Evolutionary conservation across 2,888 invertebrate species (phyloP).

Genomic region (Leucoma salicis): DNA sequence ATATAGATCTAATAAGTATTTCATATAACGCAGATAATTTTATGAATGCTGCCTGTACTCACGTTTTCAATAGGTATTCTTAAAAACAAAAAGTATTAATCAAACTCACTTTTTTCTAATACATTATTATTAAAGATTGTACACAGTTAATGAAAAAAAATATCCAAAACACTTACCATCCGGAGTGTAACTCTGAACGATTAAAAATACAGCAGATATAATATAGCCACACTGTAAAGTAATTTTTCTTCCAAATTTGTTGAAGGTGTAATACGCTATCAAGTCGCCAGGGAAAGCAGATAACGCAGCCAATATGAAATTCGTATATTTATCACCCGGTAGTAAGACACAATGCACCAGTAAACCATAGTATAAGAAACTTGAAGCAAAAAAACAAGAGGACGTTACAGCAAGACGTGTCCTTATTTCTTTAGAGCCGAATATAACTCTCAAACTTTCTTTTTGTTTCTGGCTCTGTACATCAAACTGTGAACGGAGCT

Average conservation of each 20-base stretch:
- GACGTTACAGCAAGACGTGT: conserved; percentile 52
- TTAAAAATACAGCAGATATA: conserved; percentile 49
- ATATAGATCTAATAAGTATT: no score
- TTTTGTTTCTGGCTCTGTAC: conserved; percentile 53
- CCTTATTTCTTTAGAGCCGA: conserved; percentile 61
- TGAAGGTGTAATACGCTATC: conserved; percentile 53
- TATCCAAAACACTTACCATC: conserved; percentile 44
- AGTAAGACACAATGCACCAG: conserved; percentile 56
- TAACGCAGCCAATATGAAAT: conserved; percentile 56
- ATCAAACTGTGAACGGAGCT: conserved; percentile 51
- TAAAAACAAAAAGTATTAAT: no score
- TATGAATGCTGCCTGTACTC: no score
- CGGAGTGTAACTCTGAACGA: conserved; percentile 54
- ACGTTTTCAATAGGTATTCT: no score
- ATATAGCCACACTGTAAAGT: conserved; percentile 58
- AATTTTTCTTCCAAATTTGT: conserved; percentile 55
- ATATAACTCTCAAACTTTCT: conserved; percentile 53
- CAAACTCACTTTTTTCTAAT: no score
- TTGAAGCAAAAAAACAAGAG: conserved; percentile 61
- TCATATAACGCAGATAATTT: no score
- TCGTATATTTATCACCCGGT: conserved; percentile 66
- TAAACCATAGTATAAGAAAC: conserved; percentile 63
- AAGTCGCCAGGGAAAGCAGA: conserved; percentile 66
- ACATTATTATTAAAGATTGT: no score
- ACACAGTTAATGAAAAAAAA: neutral